These are phyloP conservation scores for Parapristionchus giblindavisi DNA, from an alignment of 2,888 invertebrate species.

Conservation along the genomic window DNA sequence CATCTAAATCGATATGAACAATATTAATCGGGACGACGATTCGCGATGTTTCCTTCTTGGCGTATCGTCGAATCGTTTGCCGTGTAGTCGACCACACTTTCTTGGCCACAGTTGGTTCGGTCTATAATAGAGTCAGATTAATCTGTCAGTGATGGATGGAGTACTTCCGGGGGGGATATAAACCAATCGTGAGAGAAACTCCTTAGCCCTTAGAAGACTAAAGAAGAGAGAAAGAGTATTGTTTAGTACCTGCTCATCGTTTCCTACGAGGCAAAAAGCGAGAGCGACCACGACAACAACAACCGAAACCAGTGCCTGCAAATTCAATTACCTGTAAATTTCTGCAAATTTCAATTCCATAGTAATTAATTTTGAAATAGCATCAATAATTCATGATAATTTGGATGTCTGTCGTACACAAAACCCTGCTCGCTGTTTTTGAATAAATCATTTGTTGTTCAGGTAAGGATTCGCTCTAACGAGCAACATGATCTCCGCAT, in stretches of 20 bases:
- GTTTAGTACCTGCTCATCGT: slow-evolving; percentile 63
- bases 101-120: slow-evolving; percentile 66
- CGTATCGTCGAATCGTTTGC: slow-evolving; percentile 58
- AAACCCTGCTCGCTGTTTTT: too few species aligned
- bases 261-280: slow-evolving; percentile 65
- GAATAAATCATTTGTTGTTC: too few species aligned
- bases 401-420: too few species aligned
- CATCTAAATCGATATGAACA: slow-evolving; percentile 37
- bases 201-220: background rate
- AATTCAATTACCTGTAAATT: too few species aligned
- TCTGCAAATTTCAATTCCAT: too few species aligned
- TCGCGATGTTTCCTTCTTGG: slow-evolving; percentile 35
- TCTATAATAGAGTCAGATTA: slow-evolving; percentile 45
- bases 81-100: slow-evolving; percentile 66
- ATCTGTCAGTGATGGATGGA: slow-evolving; percentile 10
- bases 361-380: too few species aligned
- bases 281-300: slow-evolving; percentile 59
- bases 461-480: too few species aligned
- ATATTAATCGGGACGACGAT: slow-evolving; percentile 35
- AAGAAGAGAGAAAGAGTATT: background rate
- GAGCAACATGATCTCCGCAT: too few species aligned
- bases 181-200: background rate
- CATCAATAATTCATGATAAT: too few species aligned
- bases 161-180: slow-evolving; percentile 2
- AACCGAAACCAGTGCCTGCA: slow-evolving; percentile 59